A percentile compares a stretch with the other conserved stretches of the same genome.
phyloP scores from a whole-genome alignment of 2,888 invertebrate species.

The Metopia argyrocephala region DNA sequence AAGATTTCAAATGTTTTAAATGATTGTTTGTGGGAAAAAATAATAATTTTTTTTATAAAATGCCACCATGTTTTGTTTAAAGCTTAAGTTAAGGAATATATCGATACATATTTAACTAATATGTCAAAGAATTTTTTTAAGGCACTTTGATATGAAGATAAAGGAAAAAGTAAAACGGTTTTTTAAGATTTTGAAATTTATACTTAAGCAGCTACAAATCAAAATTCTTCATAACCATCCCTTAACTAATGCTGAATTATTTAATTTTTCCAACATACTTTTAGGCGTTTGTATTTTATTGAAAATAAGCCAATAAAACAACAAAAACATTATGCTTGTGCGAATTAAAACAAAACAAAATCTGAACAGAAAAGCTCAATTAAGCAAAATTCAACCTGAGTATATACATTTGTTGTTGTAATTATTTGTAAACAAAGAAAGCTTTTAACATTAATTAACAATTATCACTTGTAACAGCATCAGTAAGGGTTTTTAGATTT shows the following conservation, averaged over 20 bases:
- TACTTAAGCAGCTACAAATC: no score
- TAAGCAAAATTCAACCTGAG: not conserved
- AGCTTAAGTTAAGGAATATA: no score
- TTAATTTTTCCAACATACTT: constrained; percentile 53
- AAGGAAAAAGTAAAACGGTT: no score
- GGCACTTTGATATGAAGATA: no score
- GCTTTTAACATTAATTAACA: constrained; percentile 33
- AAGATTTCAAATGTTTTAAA: no score
- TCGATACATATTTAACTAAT: no score
- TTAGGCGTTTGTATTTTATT: constrained; percentile 34
- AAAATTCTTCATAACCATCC: no score
- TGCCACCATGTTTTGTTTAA: no score
- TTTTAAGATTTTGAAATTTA: no score
- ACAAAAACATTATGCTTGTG: constrained; percentile 1
- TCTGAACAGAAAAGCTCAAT: constrained; percentile 16
- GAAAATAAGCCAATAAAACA: not conserved
- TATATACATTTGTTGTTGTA: constrained; percentile 24
- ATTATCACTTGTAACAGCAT: not conserved
- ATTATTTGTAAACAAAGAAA: constrained; percentile 37
- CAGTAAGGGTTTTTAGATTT: no score
- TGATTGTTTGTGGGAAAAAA: not conserved
- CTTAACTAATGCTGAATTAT: not conserved
- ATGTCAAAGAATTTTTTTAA: no score
- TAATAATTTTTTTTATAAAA: not conserved
- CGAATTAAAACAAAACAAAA: constrained; percentile 7